A percentile compares a stretch with the other conserved stretches of the same genome.
Conservation (phyloP, 2,797 vertebrate genomes). For the Adelosebastes latens region DNA sequence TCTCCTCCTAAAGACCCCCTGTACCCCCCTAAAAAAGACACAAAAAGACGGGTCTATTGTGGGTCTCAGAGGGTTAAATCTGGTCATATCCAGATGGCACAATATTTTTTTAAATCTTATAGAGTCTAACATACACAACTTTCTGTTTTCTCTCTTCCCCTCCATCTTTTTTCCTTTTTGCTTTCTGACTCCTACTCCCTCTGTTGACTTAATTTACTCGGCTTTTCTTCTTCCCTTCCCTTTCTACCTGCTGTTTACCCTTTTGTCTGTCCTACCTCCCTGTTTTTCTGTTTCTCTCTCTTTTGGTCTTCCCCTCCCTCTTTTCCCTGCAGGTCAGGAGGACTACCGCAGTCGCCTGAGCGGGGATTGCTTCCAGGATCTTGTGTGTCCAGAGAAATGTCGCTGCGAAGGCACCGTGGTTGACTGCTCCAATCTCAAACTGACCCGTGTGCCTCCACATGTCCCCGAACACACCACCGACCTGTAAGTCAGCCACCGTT, state of each 20-base stretch:
- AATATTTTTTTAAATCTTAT: not conserved
- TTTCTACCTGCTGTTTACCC: not conserved
- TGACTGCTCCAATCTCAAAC: conserved; percentile 96
- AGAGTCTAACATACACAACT: not conserved
- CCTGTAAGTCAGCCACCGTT: conserved; percentile 85
- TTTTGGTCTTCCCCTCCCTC: conserved; percentile 10
- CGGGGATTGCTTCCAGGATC: conserved; percentile 94
- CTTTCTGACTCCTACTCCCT: not conserved
- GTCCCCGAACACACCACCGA: conserved; percentile 94
- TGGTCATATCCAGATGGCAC: not conserved
- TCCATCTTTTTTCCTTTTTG: not conserved
- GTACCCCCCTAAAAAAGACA: too few species aligned
- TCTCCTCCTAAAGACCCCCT: too few species aligned
- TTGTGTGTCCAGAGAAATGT: conserved; percentile 94
- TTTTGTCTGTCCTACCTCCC: not conserved
- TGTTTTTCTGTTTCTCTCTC: not conserved
- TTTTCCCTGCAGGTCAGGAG: conserved; percentile 87
- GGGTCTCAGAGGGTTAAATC: not conserved
- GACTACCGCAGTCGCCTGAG: conserved; percentile 94
- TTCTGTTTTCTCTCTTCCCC: not conserved
- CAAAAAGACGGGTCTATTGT: too few species aligned
- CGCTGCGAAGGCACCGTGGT: conserved; percentile 96
- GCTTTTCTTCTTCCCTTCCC: not conserved
- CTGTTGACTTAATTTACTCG: conserved; percentile 3
- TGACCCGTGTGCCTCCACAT: conserved; percentile 88